Conservation (phyloP, 2,888 invertebrate species). For the Dolomedes plantarius region DNA sequence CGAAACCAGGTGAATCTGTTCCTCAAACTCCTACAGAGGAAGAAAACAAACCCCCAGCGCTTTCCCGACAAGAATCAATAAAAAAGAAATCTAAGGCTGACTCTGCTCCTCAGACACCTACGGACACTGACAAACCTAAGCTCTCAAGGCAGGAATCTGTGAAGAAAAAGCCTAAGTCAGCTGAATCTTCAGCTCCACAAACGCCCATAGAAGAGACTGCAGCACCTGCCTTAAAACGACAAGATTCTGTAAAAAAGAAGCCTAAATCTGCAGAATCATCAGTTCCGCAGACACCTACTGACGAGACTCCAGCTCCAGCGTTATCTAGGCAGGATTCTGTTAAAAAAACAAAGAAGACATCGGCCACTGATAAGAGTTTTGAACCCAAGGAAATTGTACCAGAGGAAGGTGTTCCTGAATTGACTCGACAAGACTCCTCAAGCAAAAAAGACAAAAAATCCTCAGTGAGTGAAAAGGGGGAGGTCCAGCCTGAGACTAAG, state of each 20-base stretch:
- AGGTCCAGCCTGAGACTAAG: background rate
- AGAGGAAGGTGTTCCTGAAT: background rate
- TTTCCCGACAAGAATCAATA: constrained; percentile 36
- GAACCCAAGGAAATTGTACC: background rate
- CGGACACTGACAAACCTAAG: constrained; percentile 35
- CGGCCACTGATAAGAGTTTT: background rate
- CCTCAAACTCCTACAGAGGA: constrained; percentile 48
- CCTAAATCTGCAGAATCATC: background rate
- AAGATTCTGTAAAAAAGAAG: constrained; percentile 38
- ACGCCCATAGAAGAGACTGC: constrained; percentile 30
- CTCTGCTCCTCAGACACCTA: constrained; percentile 29
- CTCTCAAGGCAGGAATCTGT: constrained; percentile 45
- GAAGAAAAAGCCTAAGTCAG: constrained; percentile 24
- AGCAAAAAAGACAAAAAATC: constrained; percentile 10
- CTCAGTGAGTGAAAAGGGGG: constrained; percentile 2
- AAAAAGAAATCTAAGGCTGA: constrained; percentile 29
- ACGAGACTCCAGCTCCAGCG: background rate
- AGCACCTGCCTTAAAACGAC: constrained; percentile 16
- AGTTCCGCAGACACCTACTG: constrained; percentile 30
- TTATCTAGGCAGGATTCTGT: constrained; percentile 26
- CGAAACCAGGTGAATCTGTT: constrained; percentile 32
- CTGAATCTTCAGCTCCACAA: constrained; percentile 30
- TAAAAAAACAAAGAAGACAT: constrained; percentile 22
- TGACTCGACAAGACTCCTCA: constrained; percentile 24
- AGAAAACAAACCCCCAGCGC: background rate